Percentiles rank a stretch among this genome's conserved stretches.
Evolutionary conservation across 2,797 vertebrate genomes (phyloP).

Genomic region (Morelia viridis): DNA sequence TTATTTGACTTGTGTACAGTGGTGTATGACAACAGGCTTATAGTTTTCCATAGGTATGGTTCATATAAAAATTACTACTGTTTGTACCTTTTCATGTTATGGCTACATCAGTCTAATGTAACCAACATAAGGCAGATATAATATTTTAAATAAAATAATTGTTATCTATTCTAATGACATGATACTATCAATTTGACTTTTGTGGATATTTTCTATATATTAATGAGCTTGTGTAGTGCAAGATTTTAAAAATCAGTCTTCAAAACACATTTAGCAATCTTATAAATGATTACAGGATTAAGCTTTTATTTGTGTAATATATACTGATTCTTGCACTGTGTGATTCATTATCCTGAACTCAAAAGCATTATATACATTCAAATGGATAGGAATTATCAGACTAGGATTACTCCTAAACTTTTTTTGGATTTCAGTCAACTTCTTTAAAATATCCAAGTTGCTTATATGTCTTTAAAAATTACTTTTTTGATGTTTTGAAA

Average conservation of each 20-base stretch:
- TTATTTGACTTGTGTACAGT: background rate
- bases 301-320: constrained; percentile 51
- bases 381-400: constrained; percentile 38
- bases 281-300: background rate
- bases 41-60: background rate
- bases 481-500: constrained; percentile 24
- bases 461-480: constrained; percentile 14
- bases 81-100: background rate
- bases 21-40: background rate
- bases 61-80: background rate
- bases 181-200: constrained; percentile 24
- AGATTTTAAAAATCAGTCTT: background rate
- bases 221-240: constrained; percentile 45
- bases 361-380: constrained; percentile 30
- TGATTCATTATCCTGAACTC: constrained; percentile 39
- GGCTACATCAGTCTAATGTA: background rate
- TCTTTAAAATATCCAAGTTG: constrained; percentile 12
- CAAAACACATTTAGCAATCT: background rate
- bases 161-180: background rate
- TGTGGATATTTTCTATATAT: background rate
- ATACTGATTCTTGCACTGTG: constrained; percentile 38
- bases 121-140: background rate
- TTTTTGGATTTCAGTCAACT: constrained; percentile 34
- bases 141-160: constrained; percentile 3
- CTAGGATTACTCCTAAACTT: constrained; percentile 37